Evolutionary conservation across 2,113 vertebrate species (phyloP).

Genomic region (Raja brachyura): DNA sequence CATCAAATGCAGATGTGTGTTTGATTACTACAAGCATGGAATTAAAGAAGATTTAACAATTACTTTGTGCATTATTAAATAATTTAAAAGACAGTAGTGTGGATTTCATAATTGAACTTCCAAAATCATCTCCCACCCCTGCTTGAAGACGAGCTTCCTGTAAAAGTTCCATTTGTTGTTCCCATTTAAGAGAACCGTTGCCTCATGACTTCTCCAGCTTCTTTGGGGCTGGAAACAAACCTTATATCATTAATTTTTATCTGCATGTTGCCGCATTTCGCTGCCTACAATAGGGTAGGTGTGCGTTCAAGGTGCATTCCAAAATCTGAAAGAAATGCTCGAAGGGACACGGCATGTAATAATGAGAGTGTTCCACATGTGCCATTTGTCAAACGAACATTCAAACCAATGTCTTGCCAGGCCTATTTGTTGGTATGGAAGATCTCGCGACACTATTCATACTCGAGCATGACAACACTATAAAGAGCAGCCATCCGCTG

Average conservation of each 20-base stretch:
- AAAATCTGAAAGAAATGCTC: not conserved
- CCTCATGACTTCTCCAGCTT: not conserved
- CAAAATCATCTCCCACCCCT: not conserved
- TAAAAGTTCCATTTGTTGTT: not conserved
- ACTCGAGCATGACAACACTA: too few species aligned
- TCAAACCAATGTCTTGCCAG: not conserved
- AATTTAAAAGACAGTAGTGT: not conserved
- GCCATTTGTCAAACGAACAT: not conserved
- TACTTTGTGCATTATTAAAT: not conserved
- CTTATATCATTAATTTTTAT: not conserved
- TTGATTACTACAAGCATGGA: not conserved
- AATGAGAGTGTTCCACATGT: not conserved
- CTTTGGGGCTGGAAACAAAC: not conserved
- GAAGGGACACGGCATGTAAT: too few species aligned
- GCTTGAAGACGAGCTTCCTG: not conserved
- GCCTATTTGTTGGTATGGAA: not conserved
- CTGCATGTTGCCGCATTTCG: not conserved
- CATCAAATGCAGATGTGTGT: not conserved
- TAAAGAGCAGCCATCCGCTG: not conserved
- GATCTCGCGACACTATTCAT: not conserved
- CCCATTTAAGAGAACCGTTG: not conserved
- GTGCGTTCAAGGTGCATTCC: not conserved
- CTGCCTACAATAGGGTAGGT: not conserved
- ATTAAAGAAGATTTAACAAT: not conserved
- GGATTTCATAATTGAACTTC: too few species aligned